A percentile compares a stretch with the other conserved stretches of the same genome.
Conservation (phyloP, 2,113 vertebrate genomes). For the Datnioides undecimradiatus region DNA sequence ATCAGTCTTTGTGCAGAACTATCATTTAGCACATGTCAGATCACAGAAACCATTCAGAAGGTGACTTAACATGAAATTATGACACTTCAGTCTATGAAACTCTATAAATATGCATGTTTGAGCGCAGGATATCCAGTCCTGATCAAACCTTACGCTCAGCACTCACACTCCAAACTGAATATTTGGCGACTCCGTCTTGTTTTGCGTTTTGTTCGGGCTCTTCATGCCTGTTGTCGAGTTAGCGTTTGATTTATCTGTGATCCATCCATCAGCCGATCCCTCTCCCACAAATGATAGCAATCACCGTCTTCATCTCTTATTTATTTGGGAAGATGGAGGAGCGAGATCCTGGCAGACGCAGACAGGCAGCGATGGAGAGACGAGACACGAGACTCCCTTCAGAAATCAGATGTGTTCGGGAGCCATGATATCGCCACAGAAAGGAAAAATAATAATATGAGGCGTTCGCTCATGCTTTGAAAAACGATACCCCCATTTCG, state of each 20-base stretch:
- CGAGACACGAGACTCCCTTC: conserved; percentile 17
- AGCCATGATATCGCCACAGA: background rate
- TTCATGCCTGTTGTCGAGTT: conserved; percentile 1
- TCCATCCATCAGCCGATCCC: background rate
- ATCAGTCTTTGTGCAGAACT: too few species aligned
- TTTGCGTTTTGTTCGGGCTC: background rate
- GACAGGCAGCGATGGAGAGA: conserved; percentile 11
- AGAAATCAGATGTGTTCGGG: conserved; percentile 38
- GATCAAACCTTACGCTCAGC: background rate
- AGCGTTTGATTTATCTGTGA: conserved; percentile 8
- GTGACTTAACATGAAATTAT: too few species aligned
- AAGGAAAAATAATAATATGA: background rate
- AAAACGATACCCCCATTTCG: conserved; percentile 46
- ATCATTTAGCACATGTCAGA: background rate
- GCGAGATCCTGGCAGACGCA: conserved; percentile 24
- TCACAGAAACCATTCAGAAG: background rate
- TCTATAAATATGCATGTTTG: background rate
- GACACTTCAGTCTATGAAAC: background rate
- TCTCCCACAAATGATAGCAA: conserved; percentile 16
- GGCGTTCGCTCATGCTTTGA: conserved; percentile 17
- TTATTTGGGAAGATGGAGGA: conserved; percentile 35
- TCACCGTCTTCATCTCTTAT: conserved; percentile 46
- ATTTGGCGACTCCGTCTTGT: background rate
- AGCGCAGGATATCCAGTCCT: background rate
- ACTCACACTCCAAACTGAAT: background rate